Conservation (phyloP, 1,140 invertebrate genomes). For the Ruditapes philippinarum region DNA sequence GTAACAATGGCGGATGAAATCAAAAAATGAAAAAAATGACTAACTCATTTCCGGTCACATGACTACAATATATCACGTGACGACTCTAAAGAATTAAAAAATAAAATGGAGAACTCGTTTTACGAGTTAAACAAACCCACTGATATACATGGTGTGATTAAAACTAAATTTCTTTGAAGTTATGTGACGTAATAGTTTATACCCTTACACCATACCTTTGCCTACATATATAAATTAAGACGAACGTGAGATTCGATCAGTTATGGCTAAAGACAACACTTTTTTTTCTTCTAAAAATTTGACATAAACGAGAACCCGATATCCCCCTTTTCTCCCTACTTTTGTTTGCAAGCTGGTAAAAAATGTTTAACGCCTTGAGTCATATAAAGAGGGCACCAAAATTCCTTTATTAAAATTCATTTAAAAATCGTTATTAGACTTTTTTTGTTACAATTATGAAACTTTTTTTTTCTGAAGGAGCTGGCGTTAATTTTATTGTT, state of each 20-base stretch:
- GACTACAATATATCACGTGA: not conserved
- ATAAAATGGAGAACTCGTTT: slow-evolving; percentile 41
- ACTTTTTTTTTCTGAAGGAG: no score
- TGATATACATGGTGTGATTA: not conserved
- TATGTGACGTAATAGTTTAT: not conserved
- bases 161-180: not conserved
- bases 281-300: not conserved
- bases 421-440: no score
- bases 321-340: no score
- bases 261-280: slow-evolving; percentile 5
- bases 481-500: no score
- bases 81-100: not conserved
- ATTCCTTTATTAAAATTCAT: no score
- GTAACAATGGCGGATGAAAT: not conserved
- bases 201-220: slow-evolving; percentile 40
- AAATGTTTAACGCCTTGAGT: no score
- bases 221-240: no score
- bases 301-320: no score
- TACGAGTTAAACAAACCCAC: slow-evolving; percentile 38
- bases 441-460: no score
- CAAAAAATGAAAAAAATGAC: not conserved
- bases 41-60: not conserved
- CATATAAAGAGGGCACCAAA: no score
- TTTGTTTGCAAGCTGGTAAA: no score
- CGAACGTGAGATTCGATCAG: slow-evolving; percentile 14